Percentiles rank a stretch among this genome's conserved stretches.
Conservation (phyloP, 1,140 invertebrate genomes). For the Drosophila carrolli region DNA sequence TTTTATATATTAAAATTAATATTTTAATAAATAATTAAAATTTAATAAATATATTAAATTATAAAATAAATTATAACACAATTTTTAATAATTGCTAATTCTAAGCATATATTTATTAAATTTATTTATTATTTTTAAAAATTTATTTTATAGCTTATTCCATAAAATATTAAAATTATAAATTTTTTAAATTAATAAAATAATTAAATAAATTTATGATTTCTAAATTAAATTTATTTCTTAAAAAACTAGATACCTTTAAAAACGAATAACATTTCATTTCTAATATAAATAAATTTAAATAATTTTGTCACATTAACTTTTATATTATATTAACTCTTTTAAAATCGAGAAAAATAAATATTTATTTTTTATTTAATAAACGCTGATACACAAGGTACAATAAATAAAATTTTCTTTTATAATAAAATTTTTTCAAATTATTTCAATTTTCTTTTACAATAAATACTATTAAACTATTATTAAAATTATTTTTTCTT, state of each 20-base stretch:
- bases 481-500: too few species aligned
- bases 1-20: slow-evolving; percentile 79
- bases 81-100: slow-evolving; percentile 81
- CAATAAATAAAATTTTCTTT: too few species aligned
- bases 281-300: slow-evolving; percentile 86
- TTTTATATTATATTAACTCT: slow-evolving; percentile 86
- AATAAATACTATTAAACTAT: too few species aligned
- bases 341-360: slow-evolving; percentile 86
- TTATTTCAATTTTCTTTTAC: too few species aligned
- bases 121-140: slow-evolving; percentile 77
- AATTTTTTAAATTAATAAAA: slow-evolving; percentile 54
- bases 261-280: slow-evolving; percentile 87
- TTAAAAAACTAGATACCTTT: slow-evolving; percentile 88
- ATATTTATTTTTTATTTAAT: slow-evolving; percentile 85
- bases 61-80: slow-evolving; percentile 82
- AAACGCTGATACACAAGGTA: slow-evolving; percentile 88
- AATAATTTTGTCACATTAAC: slow-evolving; percentile 86
- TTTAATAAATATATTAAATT: slow-evolving; percentile 80
- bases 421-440: too few species aligned
- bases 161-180: slow-evolving; percentile 64
- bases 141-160: slow-evolving; percentile 75
- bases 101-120: slow-evolving; percentile 65
- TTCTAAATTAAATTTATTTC: slow-evolving; percentile 86
- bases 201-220: slow-evolving; percentile 84
- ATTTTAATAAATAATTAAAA: slow-evolving; percentile 85